Evolutionary conservation across 1,140 invertebrate genomes (phyloP).

Genomic region (Leptinotarsa defecta): DNA sequence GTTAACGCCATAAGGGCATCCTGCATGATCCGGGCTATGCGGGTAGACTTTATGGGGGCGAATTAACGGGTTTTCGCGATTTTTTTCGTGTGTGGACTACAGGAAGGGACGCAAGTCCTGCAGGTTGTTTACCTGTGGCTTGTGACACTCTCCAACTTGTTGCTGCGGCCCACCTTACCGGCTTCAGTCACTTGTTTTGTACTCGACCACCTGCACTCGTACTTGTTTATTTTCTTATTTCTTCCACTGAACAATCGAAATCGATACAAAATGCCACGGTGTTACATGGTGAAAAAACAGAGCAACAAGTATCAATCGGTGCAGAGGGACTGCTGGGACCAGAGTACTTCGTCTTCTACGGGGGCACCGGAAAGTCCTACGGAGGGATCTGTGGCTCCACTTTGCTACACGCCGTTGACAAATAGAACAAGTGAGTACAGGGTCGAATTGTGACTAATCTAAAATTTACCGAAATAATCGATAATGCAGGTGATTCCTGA

Average conservation of each 20-base stretch:
- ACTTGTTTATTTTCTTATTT: slow-evolving; percentile 13
- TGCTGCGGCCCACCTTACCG: slow-evolving; percentile 48
- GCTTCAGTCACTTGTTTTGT: slow-evolving; percentile 41
- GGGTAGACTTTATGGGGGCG: background rate
- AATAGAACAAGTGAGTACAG: slow-evolving; percentile 50
- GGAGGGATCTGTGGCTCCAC: slow-evolving; percentile 55
- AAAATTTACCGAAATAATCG: too few relatives aligned
- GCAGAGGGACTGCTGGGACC: slow-evolving; percentile 47
- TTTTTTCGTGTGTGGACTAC: background rate
- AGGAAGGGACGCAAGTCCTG: slow-evolving; percentile 16
- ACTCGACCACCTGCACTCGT: slow-evolving; percentile 50
- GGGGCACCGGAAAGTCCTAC: slow-evolving; percentile 54
- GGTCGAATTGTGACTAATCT: too few relatives aligned
- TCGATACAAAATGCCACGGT: slow-evolving; percentile 57
- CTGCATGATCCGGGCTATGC: background rate
- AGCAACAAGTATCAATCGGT: slow-evolving; percentile 57
- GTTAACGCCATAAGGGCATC: background rate
- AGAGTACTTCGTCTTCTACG: slow-evolving; percentile 23
- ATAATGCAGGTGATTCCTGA: too few relatives aligned
- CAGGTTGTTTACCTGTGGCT: slow-evolving; percentile 53
- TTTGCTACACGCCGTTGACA: slow-evolving; percentile 52
- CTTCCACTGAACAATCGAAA: background rate
- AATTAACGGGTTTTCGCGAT: background rate
- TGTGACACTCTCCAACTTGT: slow-evolving; percentile 50
- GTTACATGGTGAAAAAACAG: slow-evolving; percentile 62